A percentile compares a stretch with the other conserved stretches of the same genome.
Evolutionary conservation across 1,140 invertebrate genomes (phyloP).

Genomic region (Venustaconcha ellipsiformis): DNA sequence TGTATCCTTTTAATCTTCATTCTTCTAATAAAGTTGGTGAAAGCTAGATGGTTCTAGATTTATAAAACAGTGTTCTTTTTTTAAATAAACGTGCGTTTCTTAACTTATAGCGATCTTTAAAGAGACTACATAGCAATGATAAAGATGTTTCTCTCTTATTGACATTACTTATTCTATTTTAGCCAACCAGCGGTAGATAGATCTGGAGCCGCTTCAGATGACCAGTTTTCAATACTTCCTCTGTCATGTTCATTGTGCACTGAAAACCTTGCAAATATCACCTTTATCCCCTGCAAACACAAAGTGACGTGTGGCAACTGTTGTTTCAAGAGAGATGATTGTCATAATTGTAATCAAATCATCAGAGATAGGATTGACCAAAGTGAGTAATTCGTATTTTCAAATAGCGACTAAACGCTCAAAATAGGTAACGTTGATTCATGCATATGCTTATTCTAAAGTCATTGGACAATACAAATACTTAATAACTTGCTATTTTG

Average conservation of each 20-base stretch:
- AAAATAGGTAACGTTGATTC: too few relatives aligned
- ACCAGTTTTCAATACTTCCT: constrained; percentile 22
- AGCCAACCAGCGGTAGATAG: neutral
- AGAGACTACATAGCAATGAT: too few relatives aligned
- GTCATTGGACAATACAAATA: too few relatives aligned
- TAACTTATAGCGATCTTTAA: neutral
- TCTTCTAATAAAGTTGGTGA: neutral
- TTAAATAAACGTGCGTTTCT: neutral
- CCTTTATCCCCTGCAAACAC: constrained; percentile 38
- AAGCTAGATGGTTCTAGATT: neutral
- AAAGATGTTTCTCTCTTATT: neutral
- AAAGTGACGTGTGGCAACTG: constrained; percentile 33
- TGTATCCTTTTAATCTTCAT: too few relatives aligned
- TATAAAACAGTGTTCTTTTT: neutral
- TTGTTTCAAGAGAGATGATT: constrained; percentile 26
- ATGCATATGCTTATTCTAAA: too few relatives aligned
- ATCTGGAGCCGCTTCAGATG: constrained; percentile 6
- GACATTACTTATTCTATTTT: neutral
- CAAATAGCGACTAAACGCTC: too few relatives aligned
- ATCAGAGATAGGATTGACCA: constrained; percentile 27
- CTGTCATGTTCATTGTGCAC: constrained; percentile 33
- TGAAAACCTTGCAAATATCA: constrained; percentile 28
- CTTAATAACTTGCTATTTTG: too few relatives aligned
- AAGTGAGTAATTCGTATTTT: constrained; percentile 5
- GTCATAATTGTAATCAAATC: constrained; percentile 28